These are phyloP conservation scores for Zosterops lateralis DNA, from an alignment of 2,113 vertebrate species.

Conservation along the genomic window DNA sequence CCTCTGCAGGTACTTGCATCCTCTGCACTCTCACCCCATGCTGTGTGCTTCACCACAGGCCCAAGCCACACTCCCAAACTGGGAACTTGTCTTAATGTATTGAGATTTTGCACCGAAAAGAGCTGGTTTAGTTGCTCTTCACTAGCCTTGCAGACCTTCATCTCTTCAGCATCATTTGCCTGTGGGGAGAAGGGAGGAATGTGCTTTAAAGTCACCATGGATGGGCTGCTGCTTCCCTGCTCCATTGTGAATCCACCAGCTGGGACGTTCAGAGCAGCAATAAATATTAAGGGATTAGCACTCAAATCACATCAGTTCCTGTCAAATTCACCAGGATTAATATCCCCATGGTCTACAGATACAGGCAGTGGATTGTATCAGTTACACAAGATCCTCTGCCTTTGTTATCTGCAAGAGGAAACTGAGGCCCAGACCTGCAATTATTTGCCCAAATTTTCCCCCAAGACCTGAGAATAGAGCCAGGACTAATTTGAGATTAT, in stretches of 20 bases:
- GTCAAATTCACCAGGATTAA: background rate
- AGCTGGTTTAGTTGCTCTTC: background rate
- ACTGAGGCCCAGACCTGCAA: background rate
- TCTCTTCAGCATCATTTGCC: background rate
- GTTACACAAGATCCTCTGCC: background rate
- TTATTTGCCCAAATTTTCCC: background rate
- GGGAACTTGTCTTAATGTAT: accelerated
- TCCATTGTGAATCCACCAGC: background rate
- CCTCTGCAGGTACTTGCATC: background rate
- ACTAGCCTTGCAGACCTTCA: no score
- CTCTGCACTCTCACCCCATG: background rate
- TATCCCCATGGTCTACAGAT: background rate
- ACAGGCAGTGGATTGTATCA: background rate
- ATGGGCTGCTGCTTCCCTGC: background rate
- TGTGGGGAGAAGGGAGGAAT: background rate
- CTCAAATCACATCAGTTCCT: background rate
- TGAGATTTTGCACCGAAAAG: background rate
- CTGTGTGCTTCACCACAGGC: background rate
- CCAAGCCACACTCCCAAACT: background rate
- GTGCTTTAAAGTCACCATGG: background rate
- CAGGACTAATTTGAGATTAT: background rate
- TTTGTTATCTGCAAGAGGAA: background rate
- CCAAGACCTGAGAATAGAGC: background rate
- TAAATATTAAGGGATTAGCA: background rate
- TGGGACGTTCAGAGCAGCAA: background rate